These are phyloP conservation scores for Orycteropus afer DNA, from an alignment of 2,113 vertebrate species.

Conservation along the genomic window DNA sequence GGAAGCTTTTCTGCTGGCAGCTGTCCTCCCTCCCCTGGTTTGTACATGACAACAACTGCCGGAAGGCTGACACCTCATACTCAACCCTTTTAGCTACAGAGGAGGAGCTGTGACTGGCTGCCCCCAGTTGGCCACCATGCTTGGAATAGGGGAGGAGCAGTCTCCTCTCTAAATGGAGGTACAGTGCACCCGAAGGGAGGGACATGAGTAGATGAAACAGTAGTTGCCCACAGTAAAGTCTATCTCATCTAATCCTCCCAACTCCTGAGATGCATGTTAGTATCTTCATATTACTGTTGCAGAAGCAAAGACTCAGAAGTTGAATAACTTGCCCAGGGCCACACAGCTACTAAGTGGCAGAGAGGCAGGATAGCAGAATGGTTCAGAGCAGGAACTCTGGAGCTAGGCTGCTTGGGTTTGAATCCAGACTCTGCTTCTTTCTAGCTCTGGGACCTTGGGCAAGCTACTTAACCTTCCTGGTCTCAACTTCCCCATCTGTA, in stretches of 20 bases:
- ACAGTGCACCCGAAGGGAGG: neutral
- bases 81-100: neutral
- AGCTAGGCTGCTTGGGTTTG: neutral
- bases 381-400: neutral
- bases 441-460: neutral
- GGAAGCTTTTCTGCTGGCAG: neutral
- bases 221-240: neutral
- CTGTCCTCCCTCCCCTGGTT: neutral
- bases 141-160: neutral
- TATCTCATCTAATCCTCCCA: neutral
- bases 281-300: rapidly evolving
- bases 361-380: neutral
- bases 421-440: neutral
- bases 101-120: neutral
- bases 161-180: neutral
- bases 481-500: neutral
- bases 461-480: neutral
- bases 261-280: rapidly evolving
- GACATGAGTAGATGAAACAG: neutral
- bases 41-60: neutral
- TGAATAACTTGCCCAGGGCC: neutral
- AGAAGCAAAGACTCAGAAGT: neutral
- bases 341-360: neutral
- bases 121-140: no score
- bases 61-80: neutral